Evolutionary conservation across 1,140 invertebrate genomes (phyloP).

Genomic region (Drosophila auraria): DNA sequence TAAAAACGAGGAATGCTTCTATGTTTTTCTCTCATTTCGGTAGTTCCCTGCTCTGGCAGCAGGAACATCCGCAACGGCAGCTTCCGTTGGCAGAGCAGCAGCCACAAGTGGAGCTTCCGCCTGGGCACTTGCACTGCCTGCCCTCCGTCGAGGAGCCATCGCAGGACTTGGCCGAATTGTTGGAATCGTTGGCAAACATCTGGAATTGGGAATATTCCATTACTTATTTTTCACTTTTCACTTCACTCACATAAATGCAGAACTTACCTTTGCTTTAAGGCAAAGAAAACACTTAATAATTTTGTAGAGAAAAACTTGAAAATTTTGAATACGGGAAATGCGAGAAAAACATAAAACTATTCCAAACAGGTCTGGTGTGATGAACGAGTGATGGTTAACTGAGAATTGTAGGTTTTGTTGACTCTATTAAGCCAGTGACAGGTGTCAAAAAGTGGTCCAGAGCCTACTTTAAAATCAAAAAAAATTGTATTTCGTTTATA

Average conservation of each 20-base stretch:
- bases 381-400: constrained; percentile 5
- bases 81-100: not conserved
- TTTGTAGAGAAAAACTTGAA: not conserved
- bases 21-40: constrained; percentile 9
- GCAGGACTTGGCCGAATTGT: not conserved
- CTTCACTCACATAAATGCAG: no score
- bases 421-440: constrained; percentile 3
- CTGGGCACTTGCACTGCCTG: not conserved
- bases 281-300: not conserved
- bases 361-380: constrained; percentile 9
- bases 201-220: not conserved
- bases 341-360: constrained; percentile 15
- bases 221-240: no score
- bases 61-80: not conserved
- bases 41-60: not conserved
- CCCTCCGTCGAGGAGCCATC: no score
- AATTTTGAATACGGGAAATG: not conserved
- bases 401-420: not conserved
- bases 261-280: not conserved
- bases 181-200: not conserved
- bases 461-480: not conserved
- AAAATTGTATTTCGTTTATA: not conserved
- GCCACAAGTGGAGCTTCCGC: not conserved
- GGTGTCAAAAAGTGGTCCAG: not conserved
- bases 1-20: not conserved